These are phyloP conservation scores for Drosophila busckii DNA, from an alignment of 1,140 invertebrate genomes.

Conservation along the genomic window DNA sequence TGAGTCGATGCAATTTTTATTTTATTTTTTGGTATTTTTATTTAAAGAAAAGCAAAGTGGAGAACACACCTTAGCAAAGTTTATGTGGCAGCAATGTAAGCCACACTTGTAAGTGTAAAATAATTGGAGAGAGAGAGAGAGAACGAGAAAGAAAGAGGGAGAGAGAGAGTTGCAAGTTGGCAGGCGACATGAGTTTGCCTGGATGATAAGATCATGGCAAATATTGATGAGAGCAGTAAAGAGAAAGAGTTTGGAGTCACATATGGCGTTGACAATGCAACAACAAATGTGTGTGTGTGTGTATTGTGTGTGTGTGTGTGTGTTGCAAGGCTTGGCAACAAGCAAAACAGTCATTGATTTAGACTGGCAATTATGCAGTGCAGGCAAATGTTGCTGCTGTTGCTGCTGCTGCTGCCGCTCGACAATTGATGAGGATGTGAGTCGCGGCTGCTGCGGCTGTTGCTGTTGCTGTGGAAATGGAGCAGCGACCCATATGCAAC, in stretches of 20 bases:
- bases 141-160: background rate
- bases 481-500: slow-evolving; percentile 68
- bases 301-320: slow-evolving; percentile 17
- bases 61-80: slow-evolving; percentile 23
- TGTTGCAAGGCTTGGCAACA: slow-evolving; percentile 33
- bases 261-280: slow-evolving; percentile 66
- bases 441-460: slow-evolving; percentile 6
- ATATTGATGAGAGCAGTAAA: slow-evolving; percentile 64
- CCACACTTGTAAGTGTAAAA: slow-evolving; percentile 54
- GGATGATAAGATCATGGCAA: slow-evolving; percentile 76
- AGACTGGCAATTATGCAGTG: slow-evolving; percentile 72
- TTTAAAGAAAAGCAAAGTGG: background rate
- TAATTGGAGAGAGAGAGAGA: slow-evolving; percentile 38
- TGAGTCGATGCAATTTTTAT: background rate
- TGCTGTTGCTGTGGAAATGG: slow-evolving; percentile 51
- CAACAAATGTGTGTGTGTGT: slow-evolving; percentile 50
- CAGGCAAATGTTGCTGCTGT: slow-evolving; percentile 40
- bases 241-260: slow-evolving; percentile 14
- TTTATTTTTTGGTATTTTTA: background rate
- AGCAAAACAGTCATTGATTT: slow-evolving; percentile 57
- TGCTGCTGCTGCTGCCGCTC: slow-evolving; percentile 20
- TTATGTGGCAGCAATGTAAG: slow-evolving; percentile 27
- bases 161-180: slow-evolving; percentile 46
- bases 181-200: slow-evolving; percentile 68
- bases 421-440: slow-evolving; percentile 64